phyloP scores from a whole-genome alignment of 1,140 invertebrate species.

The Sesamia nonagrioides region DNA sequence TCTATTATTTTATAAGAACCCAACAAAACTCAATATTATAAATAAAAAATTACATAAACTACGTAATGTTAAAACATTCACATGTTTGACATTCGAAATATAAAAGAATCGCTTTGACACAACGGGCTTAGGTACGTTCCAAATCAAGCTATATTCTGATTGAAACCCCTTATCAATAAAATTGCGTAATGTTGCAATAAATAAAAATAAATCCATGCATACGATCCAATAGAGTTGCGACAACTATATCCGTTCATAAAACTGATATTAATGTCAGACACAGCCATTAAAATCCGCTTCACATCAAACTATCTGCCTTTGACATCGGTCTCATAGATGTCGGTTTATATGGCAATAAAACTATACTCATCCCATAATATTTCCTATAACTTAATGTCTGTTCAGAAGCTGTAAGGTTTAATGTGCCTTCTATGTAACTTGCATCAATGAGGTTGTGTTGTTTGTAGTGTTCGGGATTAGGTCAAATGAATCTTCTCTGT shows the following conservation, averaged over 20 bases:
- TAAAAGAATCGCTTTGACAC: too few relatives aligned
- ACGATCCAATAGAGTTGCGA: neutral
- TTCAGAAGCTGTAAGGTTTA: conserved; percentile 73
- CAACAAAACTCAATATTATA: too few relatives aligned
- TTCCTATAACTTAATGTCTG: conserved; percentile 70
- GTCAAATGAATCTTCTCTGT: too few relatives aligned
- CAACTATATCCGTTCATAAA: conserved; percentile 35
- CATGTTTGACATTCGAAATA: too few relatives aligned
- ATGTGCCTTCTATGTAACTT: conserved; percentile 20
- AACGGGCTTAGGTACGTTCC: too few relatives aligned
- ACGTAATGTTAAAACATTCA: too few relatives aligned
- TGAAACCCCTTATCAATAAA: neutral
- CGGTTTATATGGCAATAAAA: conserved; percentile 69
- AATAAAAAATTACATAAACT: too few relatives aligned
- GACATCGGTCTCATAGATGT: conserved; percentile 19
- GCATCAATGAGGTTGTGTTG: conserved; percentile 3
- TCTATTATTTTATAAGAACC: too few relatives aligned
- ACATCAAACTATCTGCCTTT: conserved; percentile 13
- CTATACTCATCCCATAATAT: conserved; percentile 68
- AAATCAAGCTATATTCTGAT: too few relatives aligned
- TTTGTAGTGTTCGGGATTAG: neutral
- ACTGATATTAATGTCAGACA: conserved; percentile 36
- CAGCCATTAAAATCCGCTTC: conserved; percentile 29
- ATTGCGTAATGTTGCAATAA: neutral
- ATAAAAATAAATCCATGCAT: conserved; percentile 5